Conservation (phyloP, 1,140 invertebrate genomes). For the Capitella teleta region DNA sequence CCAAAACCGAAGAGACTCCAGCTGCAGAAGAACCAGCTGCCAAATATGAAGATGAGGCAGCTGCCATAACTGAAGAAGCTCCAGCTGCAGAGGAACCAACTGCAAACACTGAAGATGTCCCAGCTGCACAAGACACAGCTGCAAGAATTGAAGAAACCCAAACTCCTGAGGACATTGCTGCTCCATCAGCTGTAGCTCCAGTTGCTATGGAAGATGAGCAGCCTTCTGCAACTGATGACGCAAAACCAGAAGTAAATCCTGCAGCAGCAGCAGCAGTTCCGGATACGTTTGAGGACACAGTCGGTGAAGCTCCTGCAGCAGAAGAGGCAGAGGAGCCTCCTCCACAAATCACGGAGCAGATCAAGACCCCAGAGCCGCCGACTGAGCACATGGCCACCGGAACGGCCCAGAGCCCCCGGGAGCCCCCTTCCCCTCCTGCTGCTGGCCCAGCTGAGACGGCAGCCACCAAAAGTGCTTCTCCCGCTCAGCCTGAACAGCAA, state of each 20-base stretch:
- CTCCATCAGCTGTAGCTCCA: no score
- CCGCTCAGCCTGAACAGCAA: not conserved
- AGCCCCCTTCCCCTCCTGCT: no score
- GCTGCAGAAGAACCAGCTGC: no score
- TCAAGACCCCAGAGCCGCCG: not conserved
- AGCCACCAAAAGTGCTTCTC: not conserved
- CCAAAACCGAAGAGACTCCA: constrained; percentile 2
- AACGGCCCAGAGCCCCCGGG: no score
- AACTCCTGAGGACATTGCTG: no score
- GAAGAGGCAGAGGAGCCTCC: not conserved
- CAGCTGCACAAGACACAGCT: no score
- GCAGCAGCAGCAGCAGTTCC: constrained; percentile 13
- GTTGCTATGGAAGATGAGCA: not conserved
- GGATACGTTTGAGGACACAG: constrained; percentile 8
- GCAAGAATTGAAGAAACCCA: no score
- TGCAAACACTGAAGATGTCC: no score
- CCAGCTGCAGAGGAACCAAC: no score
- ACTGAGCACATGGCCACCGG: not conserved
- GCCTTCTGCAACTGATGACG: not conserved
- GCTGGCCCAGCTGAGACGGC: not conserved
- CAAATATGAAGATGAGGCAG: not conserved
- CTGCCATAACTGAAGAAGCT: not conserved
- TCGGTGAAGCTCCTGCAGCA: constrained; percentile 8
- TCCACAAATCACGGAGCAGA: not conserved
- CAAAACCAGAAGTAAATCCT: not conserved